Evolutionary conservation across 2,797 vertebrate genomes (phyloP).

Genomic region (Dallia pectoralis): DNA sequence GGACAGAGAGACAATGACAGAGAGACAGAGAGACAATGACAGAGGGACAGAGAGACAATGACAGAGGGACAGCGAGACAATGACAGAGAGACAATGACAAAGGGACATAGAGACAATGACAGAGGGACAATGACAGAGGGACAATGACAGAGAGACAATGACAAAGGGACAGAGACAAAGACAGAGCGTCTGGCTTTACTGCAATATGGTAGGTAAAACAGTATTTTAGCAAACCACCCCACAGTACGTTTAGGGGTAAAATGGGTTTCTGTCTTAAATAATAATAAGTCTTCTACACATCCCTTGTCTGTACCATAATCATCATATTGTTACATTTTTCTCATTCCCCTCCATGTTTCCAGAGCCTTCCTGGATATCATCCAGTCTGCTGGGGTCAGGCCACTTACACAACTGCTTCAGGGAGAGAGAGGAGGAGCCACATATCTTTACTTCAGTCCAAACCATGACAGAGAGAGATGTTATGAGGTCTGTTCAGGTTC

Average conservation of each 20-base stretch:
- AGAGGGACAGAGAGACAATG: background rate
- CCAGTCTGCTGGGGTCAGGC: slow-evolving; percentile 28
- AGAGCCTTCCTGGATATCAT: slow-evolving; percentile 27
- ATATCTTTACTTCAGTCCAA: background rate
- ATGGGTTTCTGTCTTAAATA: slow-evolving; percentile 23
- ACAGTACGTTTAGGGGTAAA: slow-evolving; percentile 24
- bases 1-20: background rate
- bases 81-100: background rate
- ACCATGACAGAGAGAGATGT: background rate
- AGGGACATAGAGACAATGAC: background rate
- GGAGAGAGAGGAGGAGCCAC: slow-evolving; percentile 45
- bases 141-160: background rate
- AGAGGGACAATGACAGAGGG: background rate
- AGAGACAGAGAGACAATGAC: background rate
- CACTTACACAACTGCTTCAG: slow-evolving; percentile 55
- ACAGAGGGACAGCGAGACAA: background rate
- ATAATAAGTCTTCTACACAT: slow-evolving; percentile 25
- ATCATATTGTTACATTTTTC: background rate
- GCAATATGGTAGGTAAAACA: slow-evolving; percentile 24
- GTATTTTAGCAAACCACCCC: slow-evolving; percentile 35
- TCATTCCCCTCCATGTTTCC: slow-evolving; percentile 24
- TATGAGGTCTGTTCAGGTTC: slow-evolving; percentile 64
- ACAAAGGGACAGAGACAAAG: background rate
- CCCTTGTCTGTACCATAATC: slow-evolving; percentile 16
- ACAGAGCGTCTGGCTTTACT: slow-evolving; percentile 4